Evolutionary conservation across 2,797 vertebrate species (phyloP).

Genomic region (Myotis planiceps): DNA sequence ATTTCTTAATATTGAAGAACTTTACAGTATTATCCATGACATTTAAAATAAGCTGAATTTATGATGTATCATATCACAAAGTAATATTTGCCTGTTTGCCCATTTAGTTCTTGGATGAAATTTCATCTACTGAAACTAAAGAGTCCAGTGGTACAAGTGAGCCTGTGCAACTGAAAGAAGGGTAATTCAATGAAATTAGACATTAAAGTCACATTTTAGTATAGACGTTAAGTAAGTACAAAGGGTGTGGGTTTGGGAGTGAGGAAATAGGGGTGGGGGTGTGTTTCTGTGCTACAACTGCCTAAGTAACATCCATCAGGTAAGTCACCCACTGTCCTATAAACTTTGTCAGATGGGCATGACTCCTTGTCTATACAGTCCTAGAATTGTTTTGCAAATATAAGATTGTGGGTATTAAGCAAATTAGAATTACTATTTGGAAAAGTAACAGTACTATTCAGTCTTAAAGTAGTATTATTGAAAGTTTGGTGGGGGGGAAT

Average conservation of each 20-base stretch:
- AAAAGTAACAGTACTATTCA: not conserved
- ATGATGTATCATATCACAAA: not conserved
- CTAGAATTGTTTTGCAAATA: not conserved
- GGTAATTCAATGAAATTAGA: slow-evolving; percentile 86
- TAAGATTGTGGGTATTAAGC: not conserved
- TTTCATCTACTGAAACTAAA: slow-evolving; percentile 96
- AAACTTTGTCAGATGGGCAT: not conserved
- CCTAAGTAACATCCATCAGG: not conserved
- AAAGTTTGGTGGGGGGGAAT: not conserved
- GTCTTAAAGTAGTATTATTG: not conserved
- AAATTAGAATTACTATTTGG: not conserved
- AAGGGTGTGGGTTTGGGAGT: not conserved
- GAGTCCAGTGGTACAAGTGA: slow-evolving; percentile 94
- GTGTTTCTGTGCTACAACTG: not conserved
- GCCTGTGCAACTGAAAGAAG: slow-evolving; percentile 97
- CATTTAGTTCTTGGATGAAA: slow-evolving; percentile 96
- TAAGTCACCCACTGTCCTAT: not conserved
- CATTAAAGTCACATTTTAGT: not conserved
- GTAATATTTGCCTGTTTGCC: slow-evolving; percentile 64
- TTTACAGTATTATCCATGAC: not conserved
- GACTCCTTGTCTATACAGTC: not conserved
- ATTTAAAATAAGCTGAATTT: slow-evolving; percentile 38
- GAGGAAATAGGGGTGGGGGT: not conserved
- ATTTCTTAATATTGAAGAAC: slow-evolving; percentile 46
- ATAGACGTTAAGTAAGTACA: slow-evolving; percentile 40